phyloP scores from a whole-genome alignment of 1,140 invertebrate genomes.

The Drosophila sp. region DNA sequence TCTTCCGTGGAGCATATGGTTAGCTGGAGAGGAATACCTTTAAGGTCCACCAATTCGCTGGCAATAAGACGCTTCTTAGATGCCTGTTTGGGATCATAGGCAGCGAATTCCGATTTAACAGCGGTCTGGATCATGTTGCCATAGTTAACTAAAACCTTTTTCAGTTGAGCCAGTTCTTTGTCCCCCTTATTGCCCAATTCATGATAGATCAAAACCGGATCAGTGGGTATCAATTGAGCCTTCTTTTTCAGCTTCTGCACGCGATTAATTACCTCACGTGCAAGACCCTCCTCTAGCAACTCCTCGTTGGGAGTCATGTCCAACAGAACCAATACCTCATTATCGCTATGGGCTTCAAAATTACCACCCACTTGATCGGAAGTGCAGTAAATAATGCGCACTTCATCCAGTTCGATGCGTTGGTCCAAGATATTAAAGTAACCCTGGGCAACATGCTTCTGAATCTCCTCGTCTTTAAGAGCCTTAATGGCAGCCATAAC shows the following conservation, averaged over 20 bases:
- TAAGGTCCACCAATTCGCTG: slow-evolving; percentile 89
- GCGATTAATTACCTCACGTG: slow-evolving; percentile 97
- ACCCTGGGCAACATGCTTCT: slow-evolving; percentile 89
- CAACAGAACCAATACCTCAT: slow-evolving; percentile 91
- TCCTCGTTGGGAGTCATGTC: slow-evolving; percentile 92
- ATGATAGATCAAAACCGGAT: slow-evolving; percentile 94
- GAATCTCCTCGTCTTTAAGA: slow-evolving; percentile 91
- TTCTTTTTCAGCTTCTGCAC: slow-evolving; percentile 99
- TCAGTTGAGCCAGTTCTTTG: slow-evolving; percentile 84
- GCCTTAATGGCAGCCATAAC: slow-evolving; percentile 92
- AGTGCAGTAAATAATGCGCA: slow-evolving; percentile 93
- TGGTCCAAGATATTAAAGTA: slow-evolving; percentile 90
- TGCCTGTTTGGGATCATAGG: slow-evolving; percentile 77
- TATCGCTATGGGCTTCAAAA: slow-evolving; percentile 96
- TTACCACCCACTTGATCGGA: slow-evolving; percentile 84
- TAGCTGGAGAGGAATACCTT: slow-evolving; percentile 86
- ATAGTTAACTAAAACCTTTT: slow-evolving; percentile 88
- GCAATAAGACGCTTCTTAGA: slow-evolving; percentile 86
- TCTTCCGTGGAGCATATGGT: slow-evolving; percentile 85
- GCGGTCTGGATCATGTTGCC: slow-evolving; percentile 90
- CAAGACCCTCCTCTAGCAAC: slow-evolving; percentile 95
- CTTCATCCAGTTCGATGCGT: slow-evolving; percentile 90
- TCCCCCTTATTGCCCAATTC: slow-evolving; percentile 83
- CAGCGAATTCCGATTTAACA: slow-evolving; percentile 90
- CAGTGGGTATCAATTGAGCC: slow-evolving; percentile 95